phyloP scores from a whole-genome alignment of 2,797 vertebrate genomes.

The Psittacula echo region DNA sequence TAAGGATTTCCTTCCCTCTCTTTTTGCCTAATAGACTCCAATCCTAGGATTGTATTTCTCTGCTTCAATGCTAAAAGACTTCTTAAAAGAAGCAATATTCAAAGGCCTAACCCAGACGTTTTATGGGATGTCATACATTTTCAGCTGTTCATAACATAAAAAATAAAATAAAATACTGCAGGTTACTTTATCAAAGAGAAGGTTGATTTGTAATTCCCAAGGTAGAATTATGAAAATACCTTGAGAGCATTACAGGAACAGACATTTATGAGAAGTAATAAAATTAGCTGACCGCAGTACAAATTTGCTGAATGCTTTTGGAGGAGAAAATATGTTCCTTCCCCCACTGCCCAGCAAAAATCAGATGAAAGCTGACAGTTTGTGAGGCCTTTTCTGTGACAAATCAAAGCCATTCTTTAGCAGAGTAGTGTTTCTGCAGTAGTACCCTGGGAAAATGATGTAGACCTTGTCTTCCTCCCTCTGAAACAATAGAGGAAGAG shows the following conservation, averaged over 20 bases:
- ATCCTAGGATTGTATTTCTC: constrained; percentile 60
- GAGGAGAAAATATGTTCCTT: constrained; percentile 62
- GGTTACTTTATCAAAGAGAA: constrained; percentile 73
- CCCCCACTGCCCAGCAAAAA: constrained; percentile 36
- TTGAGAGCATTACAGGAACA: constrained; percentile 69
- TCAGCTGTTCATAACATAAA: constrained; percentile 72
- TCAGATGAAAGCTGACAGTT: constrained; percentile 33
- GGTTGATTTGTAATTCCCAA: constrained; percentile 70
- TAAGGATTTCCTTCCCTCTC: constrained; percentile 64
- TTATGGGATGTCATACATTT: constrained; percentile 71
- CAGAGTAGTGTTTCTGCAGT: not conserved
- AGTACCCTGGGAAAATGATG: not conserved
- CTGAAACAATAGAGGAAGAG: not conserved
- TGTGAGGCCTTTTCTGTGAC: not conserved
- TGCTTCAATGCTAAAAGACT: constrained; percentile 52
- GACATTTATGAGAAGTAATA: constrained; percentile 75
- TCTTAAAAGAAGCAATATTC: constrained; percentile 63
- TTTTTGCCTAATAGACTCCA: constrained; percentile 65
- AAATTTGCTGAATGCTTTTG: constrained; percentile 70
- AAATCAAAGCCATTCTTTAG: constrained; percentile 18
- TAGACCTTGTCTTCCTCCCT: not conserved
- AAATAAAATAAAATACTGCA: constrained; percentile 72
- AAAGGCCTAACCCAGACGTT: constrained; percentile 69
- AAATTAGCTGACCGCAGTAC: constrained; percentile 73
- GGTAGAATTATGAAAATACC: constrained; percentile 71